Evolutionary conservation across 2,888 invertebrate genomes (phyloP), one percentile per base, ranked within the genome.

Genomic region (Deilephila porcellus): DNA sequence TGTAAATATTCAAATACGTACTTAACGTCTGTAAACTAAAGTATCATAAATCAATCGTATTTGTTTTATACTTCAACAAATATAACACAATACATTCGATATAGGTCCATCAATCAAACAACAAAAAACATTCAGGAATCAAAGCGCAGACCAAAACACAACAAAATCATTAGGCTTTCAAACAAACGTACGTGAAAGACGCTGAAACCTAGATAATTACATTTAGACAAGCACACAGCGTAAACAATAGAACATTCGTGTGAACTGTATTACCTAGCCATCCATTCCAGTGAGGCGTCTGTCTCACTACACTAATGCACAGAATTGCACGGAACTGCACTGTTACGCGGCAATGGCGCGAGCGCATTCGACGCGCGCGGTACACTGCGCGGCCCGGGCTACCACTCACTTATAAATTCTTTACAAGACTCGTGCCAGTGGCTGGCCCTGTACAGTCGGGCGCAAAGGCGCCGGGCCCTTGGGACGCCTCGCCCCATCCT

Each of bases 361-460:
- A 71, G 76, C 77, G 76, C 74, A 76, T 78, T 76, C 75, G 72
- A 75, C 75, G 82, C 79, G 78, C 79, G 78, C 78, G 76, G 77
- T 77, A 78, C 87, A 88, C 90, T 89, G 87, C 82, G 85, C 86
- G 82, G 87, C 86, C 86, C 86, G 86, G 88, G 88, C 86, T 75
- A 86, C 87, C 88, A 84, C 91, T 90, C 92, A 90, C 90, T 91
- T 92, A 92, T 91, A 92, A 90, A 92, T 93, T 93, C 91, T 93
- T 91, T 90, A 90, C 89, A 89, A 91, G 90, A 89, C 93, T 92
- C 93, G 93, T 92, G 92, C 90, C 91, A 83, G 85, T 84, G 88
- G 88, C 87, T 83, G 90, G 90, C 90, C 91, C 92, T 91, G 93
- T 92, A 94, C 92, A 88, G 78, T 90, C 91, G 86, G 78, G 86